phyloP scores from a whole-genome alignment of 2,797 vertebrate genomes.

The Odontamblyopus rebecca region DNA sequence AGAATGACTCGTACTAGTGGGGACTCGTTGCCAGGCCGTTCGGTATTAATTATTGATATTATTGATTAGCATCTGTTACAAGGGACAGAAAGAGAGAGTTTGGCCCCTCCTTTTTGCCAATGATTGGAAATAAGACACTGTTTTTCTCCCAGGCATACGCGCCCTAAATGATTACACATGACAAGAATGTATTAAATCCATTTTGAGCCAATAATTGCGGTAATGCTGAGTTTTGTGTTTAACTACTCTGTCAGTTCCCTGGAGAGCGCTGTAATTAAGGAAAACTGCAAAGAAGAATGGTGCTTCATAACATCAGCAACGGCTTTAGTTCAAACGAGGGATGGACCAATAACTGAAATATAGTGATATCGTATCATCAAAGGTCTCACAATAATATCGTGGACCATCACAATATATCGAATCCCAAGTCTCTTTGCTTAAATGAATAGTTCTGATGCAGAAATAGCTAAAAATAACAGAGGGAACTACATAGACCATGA shows the following conservation, averaged over 20 bases:
- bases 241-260: slow-evolving; percentile 79
- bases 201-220: slow-evolving; percentile 84
- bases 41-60: neutral
- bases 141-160: slow-evolving; percentile 79
- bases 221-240: slow-evolving; percentile 84
- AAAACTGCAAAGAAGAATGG: slow-evolving; percentile 76
- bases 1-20: neutral
- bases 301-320: slow-evolving; percentile 58
- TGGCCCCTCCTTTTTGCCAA: neutral
- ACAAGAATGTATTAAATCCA: slow-evolving; percentile 84
- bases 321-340: neutral
- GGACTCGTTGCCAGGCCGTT: too few species aligned
- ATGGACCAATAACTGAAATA: too few species aligned
- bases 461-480: too few species aligned
- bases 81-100: neutral
- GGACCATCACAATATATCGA: too few species aligned
- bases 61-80: neutral
- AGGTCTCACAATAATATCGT: too few species aligned
- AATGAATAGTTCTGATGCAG: too few species aligned
- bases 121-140: slow-evolving; percentile 50
- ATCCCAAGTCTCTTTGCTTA: too few species aligned
- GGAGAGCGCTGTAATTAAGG: slow-evolving; percentile 81
- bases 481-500: too few species aligned
- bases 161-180: slow-evolving; percentile 84
- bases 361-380: too few species aligned